These are phyloP conservation scores for Archivesica marissinica DNA, from an alignment of 1,140 invertebrate species.

Conservation along the genomic window DNA sequence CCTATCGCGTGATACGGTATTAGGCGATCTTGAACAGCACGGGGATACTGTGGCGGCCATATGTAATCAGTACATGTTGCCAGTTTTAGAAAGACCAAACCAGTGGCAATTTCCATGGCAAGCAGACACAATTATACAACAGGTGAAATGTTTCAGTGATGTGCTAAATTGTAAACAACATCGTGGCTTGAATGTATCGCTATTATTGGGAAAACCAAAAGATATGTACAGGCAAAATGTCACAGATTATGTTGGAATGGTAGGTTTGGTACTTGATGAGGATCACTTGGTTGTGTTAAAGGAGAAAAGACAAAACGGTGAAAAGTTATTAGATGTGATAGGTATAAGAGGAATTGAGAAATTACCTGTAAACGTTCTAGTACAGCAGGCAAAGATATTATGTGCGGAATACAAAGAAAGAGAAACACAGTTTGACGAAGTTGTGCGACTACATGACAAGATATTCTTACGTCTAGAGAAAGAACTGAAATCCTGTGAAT, in stretches of 20 bases:
- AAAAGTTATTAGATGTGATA: background rate
- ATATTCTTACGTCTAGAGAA: background rate
- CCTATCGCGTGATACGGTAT: background rate
- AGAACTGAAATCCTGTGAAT: background rate
- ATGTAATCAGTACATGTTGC: conserved; percentile 57
- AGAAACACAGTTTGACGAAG: background rate
- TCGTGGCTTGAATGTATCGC: background rate
- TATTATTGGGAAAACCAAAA: conserved; percentile 16
- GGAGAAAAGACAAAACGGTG: background rate
- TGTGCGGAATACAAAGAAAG: background rate
- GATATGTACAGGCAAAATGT: background rate
- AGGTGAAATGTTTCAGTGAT: background rate
- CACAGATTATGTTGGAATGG: background rate
- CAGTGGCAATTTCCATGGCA: conserved; percentile 64
- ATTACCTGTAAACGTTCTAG: background rate
- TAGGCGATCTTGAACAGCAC: background rate
- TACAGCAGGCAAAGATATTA: background rate
- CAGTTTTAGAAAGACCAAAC: conserved; percentile 44
- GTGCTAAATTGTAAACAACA: background rate
- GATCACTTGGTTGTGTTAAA: background rate
- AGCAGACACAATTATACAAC: background rate
- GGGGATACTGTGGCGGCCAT: background rate
- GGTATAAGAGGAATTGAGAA: background rate
- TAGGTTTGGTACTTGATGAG: conserved; percentile 12
- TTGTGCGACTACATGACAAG: background rate